phyloP scores from a whole-genome alignment of 2,797 vertebrate species.

The Enteromius afrohamiltoni region DNA sequence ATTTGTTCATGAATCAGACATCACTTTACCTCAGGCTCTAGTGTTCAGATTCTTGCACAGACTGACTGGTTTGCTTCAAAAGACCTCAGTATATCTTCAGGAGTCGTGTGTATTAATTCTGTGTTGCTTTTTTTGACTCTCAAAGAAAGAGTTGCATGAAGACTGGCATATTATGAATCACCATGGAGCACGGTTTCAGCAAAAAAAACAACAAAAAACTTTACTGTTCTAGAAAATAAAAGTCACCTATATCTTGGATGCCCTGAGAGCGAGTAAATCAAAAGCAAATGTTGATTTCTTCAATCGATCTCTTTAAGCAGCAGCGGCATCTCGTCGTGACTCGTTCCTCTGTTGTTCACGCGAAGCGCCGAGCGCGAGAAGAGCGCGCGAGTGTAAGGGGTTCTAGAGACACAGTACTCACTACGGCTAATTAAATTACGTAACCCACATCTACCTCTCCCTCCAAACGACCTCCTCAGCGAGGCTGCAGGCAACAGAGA shows the following conservation, averaged over 20 bases:
- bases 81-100: neutral
- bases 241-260: neutral
- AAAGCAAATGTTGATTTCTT: neutral
- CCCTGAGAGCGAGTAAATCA: neutral
- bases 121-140: neutral
- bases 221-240: neutral
- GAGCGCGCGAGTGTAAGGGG: slow-evolving; percentile 65
- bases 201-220: neutral
- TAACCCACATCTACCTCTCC: slow-evolving; percentile 93
- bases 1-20: neutral
- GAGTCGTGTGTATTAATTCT: neutral
- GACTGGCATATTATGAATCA: neutral
- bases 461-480: slow-evolving; percentile 90
- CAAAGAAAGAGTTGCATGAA: neutral
- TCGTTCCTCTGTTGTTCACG: neutral
- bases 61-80: neutral
- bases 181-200: neutral
- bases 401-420: slow-evolving; percentile 81
- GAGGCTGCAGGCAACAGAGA: slow-evolving; percentile 92
- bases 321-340: slow-evolving; percentile 5
- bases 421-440: slow-evolving; percentile 85
- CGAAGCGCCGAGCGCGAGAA: neutral
- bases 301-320: neutral
- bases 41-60: neutral
- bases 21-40: neutral